A percentile compares a stretch with the other conserved stretches of the same genome.
Conservation (phyloP, 2,888 invertebrate genomes). For the Matsumyia berberina region DNA sequence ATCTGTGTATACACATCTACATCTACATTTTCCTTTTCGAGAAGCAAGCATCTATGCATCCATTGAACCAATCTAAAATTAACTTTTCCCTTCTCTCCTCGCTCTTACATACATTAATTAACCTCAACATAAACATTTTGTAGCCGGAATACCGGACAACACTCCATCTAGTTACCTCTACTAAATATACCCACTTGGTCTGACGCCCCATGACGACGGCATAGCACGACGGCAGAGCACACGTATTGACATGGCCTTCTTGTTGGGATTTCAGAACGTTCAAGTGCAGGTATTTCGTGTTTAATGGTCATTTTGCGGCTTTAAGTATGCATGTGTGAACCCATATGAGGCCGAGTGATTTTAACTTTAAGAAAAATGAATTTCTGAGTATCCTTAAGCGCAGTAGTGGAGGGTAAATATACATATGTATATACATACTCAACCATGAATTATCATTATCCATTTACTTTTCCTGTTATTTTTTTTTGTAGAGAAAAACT, state of each 20-base stretch:
- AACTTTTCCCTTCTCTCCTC: slow-evolving; percentile 8
- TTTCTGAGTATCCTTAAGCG: neutral
- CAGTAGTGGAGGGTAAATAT: neutral
- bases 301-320: slow-evolving; percentile 60
- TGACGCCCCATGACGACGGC: slow-evolving; percentile 13
- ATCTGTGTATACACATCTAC: slow-evolving; percentile 14
- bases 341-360: neutral
- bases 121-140: slow-evolving; percentile 62
- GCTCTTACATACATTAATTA: slow-evolving; percentile 56
- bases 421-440: too few relatives aligned
- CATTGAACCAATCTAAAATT: slow-evolving; percentile 29
- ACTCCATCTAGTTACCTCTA: slow-evolving; percentile 13
- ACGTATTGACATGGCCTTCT: slow-evolving; percentile 37
- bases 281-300: slow-evolving; percentile 54
- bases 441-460: slow-evolving; percentile 39
- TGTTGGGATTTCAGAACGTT: slow-evolving; percentile 43
- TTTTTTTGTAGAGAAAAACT: neutral
- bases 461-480: neutral
- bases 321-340: slow-evolving; percentile 33
- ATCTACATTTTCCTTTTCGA: neutral
- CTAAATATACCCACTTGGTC: slow-evolving; percentile 20
- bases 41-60: slow-evolving; percentile 6
- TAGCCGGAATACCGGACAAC: slow-evolving; percentile 50
- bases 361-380: slow-evolving; percentile 18
- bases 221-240: neutral